Evolutionary conservation across 2,113 vertebrate genomes (phyloP).

Genomic region (Cryptoleucopteryx plumbea): DNA sequence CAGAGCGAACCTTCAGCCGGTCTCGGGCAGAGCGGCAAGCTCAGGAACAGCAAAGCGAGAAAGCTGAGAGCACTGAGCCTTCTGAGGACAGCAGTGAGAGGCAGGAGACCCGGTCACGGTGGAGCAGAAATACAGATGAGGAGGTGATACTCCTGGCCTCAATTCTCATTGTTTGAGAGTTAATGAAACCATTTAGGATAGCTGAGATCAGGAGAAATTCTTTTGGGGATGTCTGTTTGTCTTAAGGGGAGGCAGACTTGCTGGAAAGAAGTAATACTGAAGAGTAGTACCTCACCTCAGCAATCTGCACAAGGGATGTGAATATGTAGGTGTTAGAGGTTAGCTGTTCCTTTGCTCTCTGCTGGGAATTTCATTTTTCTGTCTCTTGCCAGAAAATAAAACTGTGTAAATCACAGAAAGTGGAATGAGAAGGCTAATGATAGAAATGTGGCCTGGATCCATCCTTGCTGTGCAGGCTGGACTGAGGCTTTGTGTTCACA

Average conservation of each 20-base stretch:
- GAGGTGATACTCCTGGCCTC: conserved; percentile 66
- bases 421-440: not conserved
- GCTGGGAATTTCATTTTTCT: not conserved
- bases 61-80: not conserved
- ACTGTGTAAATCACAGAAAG: not conserved
- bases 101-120: conserved; percentile 13
- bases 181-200: not conserved
- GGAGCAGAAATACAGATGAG: conserved; percentile 63
- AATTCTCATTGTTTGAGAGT: not conserved
- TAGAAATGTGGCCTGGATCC: not conserved
- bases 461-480: not conserved
- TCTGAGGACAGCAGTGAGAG: conserved; percentile 2
- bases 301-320: rapidly evolving
- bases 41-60: conserved; percentile 64
- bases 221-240: not conserved
- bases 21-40: conserved; percentile 72
- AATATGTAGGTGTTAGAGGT: not conserved
- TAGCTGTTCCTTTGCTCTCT: not conserved
- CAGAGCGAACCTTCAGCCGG: conserved; percentile 79
- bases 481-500: not conserved
- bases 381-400: not conserved
- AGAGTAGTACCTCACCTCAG: not conserved
- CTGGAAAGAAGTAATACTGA: not conserved
- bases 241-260: not conserved
- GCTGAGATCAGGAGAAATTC: not conserved